phyloP scores from a whole-genome alignment of 1,140 invertebrate genomes.

The Achroia grisella region DNA sequence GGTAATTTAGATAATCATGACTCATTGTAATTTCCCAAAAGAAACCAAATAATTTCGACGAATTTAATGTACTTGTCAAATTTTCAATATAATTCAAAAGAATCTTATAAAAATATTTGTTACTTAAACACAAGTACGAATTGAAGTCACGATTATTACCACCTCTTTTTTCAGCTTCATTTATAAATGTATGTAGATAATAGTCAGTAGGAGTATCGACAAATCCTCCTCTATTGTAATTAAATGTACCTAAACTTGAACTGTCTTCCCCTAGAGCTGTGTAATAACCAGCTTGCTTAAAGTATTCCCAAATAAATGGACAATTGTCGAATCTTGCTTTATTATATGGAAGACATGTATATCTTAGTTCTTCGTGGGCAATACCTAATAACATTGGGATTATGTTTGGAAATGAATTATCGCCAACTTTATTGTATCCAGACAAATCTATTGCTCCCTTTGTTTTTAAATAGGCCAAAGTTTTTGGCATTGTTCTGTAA shows the following conservation, averaged over 20 bases:
- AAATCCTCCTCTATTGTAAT: conserved; percentile 86
- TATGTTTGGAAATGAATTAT: conserved; percentile 89
- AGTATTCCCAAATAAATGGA: conserved; percentile 89
- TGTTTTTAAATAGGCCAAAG: conserved; percentile 74
- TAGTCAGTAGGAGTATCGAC: conserved; percentile 85
- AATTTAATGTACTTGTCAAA: conserved; percentile 71
- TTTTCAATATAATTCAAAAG: conserved; percentile 76
- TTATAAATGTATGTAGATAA: conserved; percentile 83
- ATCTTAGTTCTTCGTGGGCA: conserved; percentile 73
- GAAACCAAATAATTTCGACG: no score
- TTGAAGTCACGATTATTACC: no score
- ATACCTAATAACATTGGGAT: conserved; percentile 81
- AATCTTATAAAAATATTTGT: conserved; percentile 70
- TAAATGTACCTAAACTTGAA: conserved; percentile 81
- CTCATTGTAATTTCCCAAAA: conserved; percentile 84
- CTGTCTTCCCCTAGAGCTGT: conserved; percentile 88
- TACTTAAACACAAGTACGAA: conserved; percentile 77
- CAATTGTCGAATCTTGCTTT: conserved; percentile 49
- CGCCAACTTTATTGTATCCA: conserved; percentile 87
- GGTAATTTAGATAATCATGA: conserved; percentile 82
- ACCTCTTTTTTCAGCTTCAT: conserved; percentile 74
- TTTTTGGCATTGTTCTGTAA: conserved; percentile 84
- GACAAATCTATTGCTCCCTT: conserved; percentile 78
- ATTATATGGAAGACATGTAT: conserved; percentile 74
- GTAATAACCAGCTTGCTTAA: conserved; percentile 79